Evolutionary conservation across 2,113 vertebrate genomes (phyloP), one percentile per base, ranked within the genome.

Genomic region (Genyomyrus donnyi): DNA sequence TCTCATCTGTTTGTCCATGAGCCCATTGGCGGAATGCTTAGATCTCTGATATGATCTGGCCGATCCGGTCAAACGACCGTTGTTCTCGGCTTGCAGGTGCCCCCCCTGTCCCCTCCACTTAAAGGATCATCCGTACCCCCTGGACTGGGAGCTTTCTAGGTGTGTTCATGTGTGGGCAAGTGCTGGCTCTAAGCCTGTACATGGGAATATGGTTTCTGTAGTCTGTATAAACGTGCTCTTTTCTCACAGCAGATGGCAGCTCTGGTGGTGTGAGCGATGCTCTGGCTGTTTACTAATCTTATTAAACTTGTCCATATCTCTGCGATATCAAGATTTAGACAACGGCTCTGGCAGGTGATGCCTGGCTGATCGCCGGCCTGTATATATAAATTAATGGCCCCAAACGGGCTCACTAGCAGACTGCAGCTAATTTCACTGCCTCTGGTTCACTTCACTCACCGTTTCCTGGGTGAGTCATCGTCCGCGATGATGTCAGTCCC

Each of bases 381-480:
- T 88, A 85, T n/a, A 85, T 85, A 85, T 85, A 27, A 84, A 88
- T 90, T 58, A 62, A 48, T 84, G 46, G 74, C 6, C 70, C 49
- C n/a, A 45, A 48, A 88, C 15, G 15, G 8, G 42, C 70, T 90
- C 46, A 17, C 27, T 10, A 58, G 53, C 84, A 85, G 50, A 49
- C 24, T 27, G 83, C 35, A 45, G 87, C 87, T 90, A 88, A 88
- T 90, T 90, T 90, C 83, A 88, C 49, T 87, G 15, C 50, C 6
- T 27, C 3, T 7, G n/a, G 27, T 19, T 50, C 24, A 35, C 53
- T 15, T 53, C 86, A 48, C 83, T 83, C 90, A 35, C 62, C 50
- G 49, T 88, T 90, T 90, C 87, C 90, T 62, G n/a, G 90, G 58
- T 88, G 90, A 90, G 27, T 88, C 90, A 90, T 88, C n/a, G 52